phyloP scores from a whole-genome alignment of 2,113 vertebrate species.

The Corvus cornix region DNA sequence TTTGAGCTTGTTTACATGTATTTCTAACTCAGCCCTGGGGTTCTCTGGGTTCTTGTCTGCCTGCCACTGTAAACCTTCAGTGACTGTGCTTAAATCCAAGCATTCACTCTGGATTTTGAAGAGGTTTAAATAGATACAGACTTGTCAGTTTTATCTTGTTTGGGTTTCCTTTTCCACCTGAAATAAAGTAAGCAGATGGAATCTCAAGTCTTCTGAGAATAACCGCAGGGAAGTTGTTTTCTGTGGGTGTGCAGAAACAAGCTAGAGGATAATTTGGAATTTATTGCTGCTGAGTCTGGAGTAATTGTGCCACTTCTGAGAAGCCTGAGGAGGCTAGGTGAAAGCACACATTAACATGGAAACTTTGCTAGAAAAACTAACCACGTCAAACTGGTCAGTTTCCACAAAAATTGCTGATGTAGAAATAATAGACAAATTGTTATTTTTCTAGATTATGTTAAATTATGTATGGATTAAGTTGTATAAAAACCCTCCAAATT shows the following conservation, averaged over 20 bases:
- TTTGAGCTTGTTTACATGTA: background rate
- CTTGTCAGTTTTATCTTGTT: background rate
- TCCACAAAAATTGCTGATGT: background rate
- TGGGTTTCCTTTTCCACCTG: background rate
- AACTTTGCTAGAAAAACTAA: background rate
- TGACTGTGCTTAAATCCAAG: background rate
- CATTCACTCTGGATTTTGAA: background rate
- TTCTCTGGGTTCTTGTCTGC: background rate
- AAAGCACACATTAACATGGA: background rate
- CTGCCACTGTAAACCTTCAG: background rate
- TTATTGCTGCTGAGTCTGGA: slow-evolving; percentile 33
- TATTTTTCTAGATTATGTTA: background rate
- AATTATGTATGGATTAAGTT: background rate
- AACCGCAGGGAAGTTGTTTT: background rate
- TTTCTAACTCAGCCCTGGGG: background rate
- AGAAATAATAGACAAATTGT: background rate
- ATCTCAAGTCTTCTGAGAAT: slow-evolving; percentile 8
- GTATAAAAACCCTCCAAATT: background rate
- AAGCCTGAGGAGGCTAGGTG: background rate
- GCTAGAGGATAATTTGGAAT: slow-evolving; percentile 38
- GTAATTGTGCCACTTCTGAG: slow-evolving; percentile 5
- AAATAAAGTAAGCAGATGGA: slow-evolving; percentile 51
- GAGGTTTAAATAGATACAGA: background rate
- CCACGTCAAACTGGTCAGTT: background rate
- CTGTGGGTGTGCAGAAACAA: slow-evolving; percentile 12